A percentile compares a stretch with the other conserved stretches of the same genome.
Conservation (phyloP, 2,113 vertebrate species). For the Hippocampus zosterae region DNA sequence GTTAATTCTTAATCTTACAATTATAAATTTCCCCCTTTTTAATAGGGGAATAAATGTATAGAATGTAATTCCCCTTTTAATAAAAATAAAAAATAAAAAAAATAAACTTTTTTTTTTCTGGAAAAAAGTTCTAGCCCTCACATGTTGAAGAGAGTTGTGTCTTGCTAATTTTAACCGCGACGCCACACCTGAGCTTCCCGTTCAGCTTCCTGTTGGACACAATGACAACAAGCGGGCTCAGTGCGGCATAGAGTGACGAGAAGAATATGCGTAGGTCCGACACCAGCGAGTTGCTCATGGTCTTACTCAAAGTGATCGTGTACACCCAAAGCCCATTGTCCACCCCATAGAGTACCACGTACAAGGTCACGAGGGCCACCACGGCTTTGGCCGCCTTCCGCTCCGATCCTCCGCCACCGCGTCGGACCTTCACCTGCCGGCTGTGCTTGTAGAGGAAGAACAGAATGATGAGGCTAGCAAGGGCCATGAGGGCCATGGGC, state of each 20-base stretch:
- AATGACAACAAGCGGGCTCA: constrained; percentile 72
- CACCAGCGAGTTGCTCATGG: constrained; percentile 61
- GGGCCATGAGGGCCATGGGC: constrained; percentile 69
- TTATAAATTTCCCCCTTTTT: too few relatives aligned
- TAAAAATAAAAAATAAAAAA: too few relatives aligned
- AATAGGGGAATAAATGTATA: too few relatives aligned
- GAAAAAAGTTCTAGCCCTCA: neutral
- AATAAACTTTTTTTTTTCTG: neutral
- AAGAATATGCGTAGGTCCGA: constrained; percentile 73
- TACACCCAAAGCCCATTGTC: constrained; percentile 75
- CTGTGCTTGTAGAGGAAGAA: constrained; percentile 69
- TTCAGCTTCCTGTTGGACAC: constrained; percentile 71
- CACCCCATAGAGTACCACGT: constrained; percentile 66
- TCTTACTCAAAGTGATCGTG: constrained; percentile 62
- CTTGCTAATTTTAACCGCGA: constrained; percentile 33
- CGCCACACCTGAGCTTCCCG: constrained; percentile 43
- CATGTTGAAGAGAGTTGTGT: constrained; percentile 15
- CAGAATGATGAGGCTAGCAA: constrained; percentile 67
- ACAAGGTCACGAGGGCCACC: constrained; percentile 64
- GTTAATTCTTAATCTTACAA: too few relatives aligned
- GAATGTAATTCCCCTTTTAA: too few relatives aligned
- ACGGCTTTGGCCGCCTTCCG: constrained; percentile 66
- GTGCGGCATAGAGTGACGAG: constrained; percentile 66
- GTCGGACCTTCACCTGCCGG: constrained; percentile 56
- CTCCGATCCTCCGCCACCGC: constrained; percentile 38